phyloP scores from a whole-genome alignment of 2,113 vertebrate genomes.

The Leptobrachium ailaonicum region DNA sequence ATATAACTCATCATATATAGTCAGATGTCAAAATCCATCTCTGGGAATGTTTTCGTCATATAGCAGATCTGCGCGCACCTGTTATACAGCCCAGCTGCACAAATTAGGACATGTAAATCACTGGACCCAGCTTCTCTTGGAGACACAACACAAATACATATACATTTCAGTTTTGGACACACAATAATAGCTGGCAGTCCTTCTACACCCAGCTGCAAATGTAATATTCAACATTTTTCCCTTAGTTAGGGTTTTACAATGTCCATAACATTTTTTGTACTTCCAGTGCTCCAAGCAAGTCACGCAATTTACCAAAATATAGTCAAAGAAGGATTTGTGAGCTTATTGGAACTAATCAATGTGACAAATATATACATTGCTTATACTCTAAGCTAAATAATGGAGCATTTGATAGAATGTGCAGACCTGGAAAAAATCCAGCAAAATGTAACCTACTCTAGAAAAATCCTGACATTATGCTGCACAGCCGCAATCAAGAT shows the following conservation, averaged over 20 bases:
- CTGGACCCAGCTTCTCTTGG: slow-evolving; percentile 23
- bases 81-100: slow-evolving; percentile 41
- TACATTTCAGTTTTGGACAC: slow-evolving; percentile 35
- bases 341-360: slow-evolving; percentile 6
- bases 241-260: slow-evolving; percentile 12
- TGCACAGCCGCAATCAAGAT: no score
- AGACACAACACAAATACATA: slow-evolving; percentile 30
- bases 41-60: slow-evolving; percentile 24
- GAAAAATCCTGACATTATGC: not conserved
- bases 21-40: slow-evolving; percentile 20
- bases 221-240: slow-evolving; percentile 15
- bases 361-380: not conserved
- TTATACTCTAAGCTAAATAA: not conserved
- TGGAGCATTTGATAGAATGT: not conserved
- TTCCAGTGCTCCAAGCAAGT: slow-evolving; percentile 15
- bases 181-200: slow-evolving; percentile 30
- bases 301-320: slow-evolving; percentile 25
- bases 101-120: slow-evolving; percentile 34
- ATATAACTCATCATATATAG: slow-evolving; percentile 5
- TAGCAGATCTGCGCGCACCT: slow-evolving; percentile 16
- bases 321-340: slow-evolving; percentile 20
- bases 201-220: slow-evolving; percentile 37
- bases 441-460: not conserved
- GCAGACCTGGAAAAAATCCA: not conserved
- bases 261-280: slow-evolving; percentile 26